Evolutionary conservation across 2,888 invertebrate genomes (phyloP), one percentile per base, ranked within the genome.

Genomic region (Enchytraeus crypticus): DNA sequence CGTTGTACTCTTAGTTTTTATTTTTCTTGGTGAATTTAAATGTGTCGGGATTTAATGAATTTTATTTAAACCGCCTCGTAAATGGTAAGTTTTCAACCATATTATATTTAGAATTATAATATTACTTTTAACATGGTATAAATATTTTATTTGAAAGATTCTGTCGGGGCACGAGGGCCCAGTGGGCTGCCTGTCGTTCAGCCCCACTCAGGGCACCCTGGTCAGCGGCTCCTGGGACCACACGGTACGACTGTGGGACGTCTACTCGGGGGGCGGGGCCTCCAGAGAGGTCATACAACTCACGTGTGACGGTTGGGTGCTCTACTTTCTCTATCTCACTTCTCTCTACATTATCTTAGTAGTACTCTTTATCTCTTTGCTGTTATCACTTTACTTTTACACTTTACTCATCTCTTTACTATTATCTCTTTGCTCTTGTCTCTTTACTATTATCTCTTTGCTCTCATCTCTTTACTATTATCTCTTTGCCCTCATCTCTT

Each of bases 171-270:
- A 98, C 75, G 89, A 90, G 78, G 95, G 90, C 1, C 96, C 96
- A 0, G 88, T 98, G 1, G 85, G 87, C 51, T 84, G 87, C 62
- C 75, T 98, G 1, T 83, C 86, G 0, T 96, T 98, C 80, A 89
- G 88, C 86, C 88, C 0, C 84, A 86, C 1, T 70, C 71, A 73
- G 21, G 70, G 78, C 21, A 70, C 79, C 43, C 80, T 97, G 46
- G 89, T 86, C 0, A 92, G 93, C 0, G 88, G 86, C 2, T 92
- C 93, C 27, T 97, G 97, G 96, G 98, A 99, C 81, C 88, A 89
- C 79, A 89, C 91, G 0, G 82, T 96, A 2, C 84, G 87, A 71
- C 81, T 97, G 53, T 97, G 97, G 96, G 89, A 93, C 79, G 88
- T 92, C 5, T 84, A 95, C 46, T 33, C 56, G 27, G 33, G 34